These are phyloP conservation scores for Epinotia ramella DNA, from an alignment of 2,888 invertebrate genomes.

Conservation along the genomic window DNA sequence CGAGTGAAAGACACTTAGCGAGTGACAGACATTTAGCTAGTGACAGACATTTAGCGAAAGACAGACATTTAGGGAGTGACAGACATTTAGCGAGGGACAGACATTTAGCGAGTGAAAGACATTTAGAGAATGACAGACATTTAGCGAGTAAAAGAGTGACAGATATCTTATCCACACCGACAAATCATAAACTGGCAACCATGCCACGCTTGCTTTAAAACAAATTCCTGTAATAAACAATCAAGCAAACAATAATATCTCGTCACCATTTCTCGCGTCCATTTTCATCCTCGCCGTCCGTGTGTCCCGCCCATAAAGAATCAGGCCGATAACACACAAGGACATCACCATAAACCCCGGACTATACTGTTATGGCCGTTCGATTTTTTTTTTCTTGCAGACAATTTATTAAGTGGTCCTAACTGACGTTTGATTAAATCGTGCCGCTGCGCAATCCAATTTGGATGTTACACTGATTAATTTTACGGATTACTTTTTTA, in stretches of 20 bases:
- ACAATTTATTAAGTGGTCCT: constrained; percentile 78
- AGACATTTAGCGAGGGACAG: too few species aligned
- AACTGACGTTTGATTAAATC: constrained; percentile 52
- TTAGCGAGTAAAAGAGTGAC: too few species aligned
- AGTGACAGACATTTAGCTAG: too few species aligned
- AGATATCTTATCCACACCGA: too few species aligned
- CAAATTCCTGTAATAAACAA: neutral
- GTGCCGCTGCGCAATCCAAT: constrained; percentile 11
- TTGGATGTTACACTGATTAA: constrained; percentile 9
- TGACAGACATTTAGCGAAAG: too few species aligned
- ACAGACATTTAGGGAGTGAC: too few species aligned
- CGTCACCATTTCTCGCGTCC: neutral
- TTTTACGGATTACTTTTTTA: neutral
- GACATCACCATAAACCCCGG: constrained; percentile 78
- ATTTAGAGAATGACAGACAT: too few species aligned
- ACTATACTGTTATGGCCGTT: constrained; percentile 80
- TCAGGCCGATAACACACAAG: constrained; percentile 76
- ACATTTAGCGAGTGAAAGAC: too few species aligned
- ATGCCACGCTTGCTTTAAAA: too few species aligned
- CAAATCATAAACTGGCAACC: too few species aligned
- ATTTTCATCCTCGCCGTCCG: constrained; percentile 50
- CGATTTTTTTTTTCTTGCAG: constrained; percentile 69
- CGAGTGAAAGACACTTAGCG: too few species aligned
- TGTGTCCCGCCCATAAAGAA: constrained; percentile 77
- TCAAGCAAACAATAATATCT: neutral